Base-by-base conservation (phyloP, 2,888 invertebrate genomes). In the Xanthostigma xanthostigma region DNA sequence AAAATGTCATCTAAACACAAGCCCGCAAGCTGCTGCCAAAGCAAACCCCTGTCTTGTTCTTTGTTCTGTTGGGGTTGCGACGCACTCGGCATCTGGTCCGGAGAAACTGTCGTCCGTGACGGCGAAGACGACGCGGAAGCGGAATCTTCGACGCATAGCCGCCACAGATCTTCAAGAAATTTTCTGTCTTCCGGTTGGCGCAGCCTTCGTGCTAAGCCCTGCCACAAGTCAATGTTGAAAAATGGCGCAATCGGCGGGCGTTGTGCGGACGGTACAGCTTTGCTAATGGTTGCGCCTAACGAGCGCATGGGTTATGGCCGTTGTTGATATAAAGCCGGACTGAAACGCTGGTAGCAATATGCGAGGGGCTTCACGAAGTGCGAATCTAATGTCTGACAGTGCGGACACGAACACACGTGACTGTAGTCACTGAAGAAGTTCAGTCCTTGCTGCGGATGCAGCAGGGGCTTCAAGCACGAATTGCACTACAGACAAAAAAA, bases 381-480 rank as follows among this genome's bases (percentile, higher is more conserved):
- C 49, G 87, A 86, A 71, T 95, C 95, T 60, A 85, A 76, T 47
- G 82, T 79, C 60, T 85, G 81, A 75, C 95, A 96, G 67, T 87
- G 87, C 37, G 91, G 91, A 70, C 96, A 96, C 57, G 86, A 81
- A 63, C 90, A 81, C 60, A 85, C 81, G 65, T 89, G 90, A 64
- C 90, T 91, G 74, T 94, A 95, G 72, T 95, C 93, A 60, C 92
- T 93, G 76, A 88, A 96, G 77, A 80, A 89, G 71, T 87, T 88
- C 58, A 93, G 73, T 62, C 84, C 81, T 67, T 87, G 87, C 62
- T 84, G 84, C 11, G 90, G 87, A 67, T 87, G 84, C 59, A 93
- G 79, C 53, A 94, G 79, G 41, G 88, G 81, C 69, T 88, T 86
- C 71, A 79, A 84, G 75, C 96, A 96, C 64, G 80, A 81, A 75